Evolutionary conservation across 2,113 vertebrate genomes (phyloP).

Genomic region (Thryonomys swinderianus): DNA sequence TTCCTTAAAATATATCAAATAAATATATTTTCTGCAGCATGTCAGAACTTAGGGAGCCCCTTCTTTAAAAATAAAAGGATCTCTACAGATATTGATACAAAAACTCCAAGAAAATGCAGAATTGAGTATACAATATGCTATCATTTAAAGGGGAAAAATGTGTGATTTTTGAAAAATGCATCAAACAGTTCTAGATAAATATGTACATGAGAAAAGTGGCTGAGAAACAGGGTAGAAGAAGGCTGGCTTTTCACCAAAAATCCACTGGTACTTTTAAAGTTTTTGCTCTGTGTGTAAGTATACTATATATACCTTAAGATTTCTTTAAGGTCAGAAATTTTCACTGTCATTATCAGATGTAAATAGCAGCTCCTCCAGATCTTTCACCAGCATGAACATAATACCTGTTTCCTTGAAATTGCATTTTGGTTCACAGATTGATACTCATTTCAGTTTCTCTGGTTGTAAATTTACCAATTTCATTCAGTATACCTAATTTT

Average conservation of each 20-base stretch:
- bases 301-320: not conserved
- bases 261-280: not conserved
- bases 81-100: not conserved
- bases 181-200: not conserved
- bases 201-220: not conserved
- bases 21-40: not conserved
- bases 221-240: not conserved
- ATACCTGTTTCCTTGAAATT: not conserved
- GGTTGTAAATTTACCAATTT: not conserved
- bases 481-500: not conserved
- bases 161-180: not conserved
- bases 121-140: not conserved
- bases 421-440: not conserved
- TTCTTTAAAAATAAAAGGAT: conserved; percentile 19
- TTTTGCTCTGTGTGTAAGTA: not conserved
- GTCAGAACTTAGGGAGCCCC: not conserved
- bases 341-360: not conserved
- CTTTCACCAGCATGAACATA: not conserved
- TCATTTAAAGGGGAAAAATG: not conserved
- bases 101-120: not conserved
- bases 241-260: not conserved
- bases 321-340: not conserved
- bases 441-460: conserved; percentile 1
- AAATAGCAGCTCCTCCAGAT: not conserved
- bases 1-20: not conserved